Conservation (phyloP, 2,113 vertebrate species). For the Nycticebus coucang region DNA sequence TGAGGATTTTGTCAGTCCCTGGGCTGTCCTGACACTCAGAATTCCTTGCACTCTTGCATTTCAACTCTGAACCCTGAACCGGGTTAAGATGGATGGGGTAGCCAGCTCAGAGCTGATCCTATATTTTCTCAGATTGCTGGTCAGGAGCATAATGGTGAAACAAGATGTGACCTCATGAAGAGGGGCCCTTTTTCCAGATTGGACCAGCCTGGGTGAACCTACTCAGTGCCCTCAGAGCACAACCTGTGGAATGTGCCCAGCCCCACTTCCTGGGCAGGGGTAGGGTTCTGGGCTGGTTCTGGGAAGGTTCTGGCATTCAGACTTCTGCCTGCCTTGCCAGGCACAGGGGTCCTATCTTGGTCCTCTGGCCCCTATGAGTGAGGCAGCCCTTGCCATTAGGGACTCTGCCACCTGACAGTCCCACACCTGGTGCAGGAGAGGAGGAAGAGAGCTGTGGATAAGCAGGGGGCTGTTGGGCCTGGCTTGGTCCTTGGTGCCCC, state of each 20-base stretch:
- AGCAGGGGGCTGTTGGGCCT: no score
- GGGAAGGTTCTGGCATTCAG: no score
- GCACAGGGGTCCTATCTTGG: background rate
- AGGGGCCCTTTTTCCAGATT: background rate
- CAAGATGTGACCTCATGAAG: no score
- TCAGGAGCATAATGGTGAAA: background rate
- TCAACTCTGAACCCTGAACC: background rate
- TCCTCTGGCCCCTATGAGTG: background rate
- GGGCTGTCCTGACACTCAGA: background rate
- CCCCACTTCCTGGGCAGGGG: background rate
- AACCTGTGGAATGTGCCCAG: background rate
- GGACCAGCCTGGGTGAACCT: background rate
- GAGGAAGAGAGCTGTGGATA: background rate
- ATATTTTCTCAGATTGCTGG: rapidly evolving
- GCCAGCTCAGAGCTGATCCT: background rate
- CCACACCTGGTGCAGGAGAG: background rate
- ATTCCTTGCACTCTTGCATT: rapidly evolving
- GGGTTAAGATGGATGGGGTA: background rate
- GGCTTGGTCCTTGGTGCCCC: no score
- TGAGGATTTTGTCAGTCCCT: background rate
- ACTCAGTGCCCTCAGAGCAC: background rate
- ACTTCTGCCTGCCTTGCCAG: background rate
- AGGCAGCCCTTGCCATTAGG: background rate
- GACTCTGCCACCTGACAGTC: no score
- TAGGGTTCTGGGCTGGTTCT: background rate